Evolutionary conservation across 2,888 invertebrate genomes (phyloP).

Genomic region (Sphaerophoria taeniata): DNA sequence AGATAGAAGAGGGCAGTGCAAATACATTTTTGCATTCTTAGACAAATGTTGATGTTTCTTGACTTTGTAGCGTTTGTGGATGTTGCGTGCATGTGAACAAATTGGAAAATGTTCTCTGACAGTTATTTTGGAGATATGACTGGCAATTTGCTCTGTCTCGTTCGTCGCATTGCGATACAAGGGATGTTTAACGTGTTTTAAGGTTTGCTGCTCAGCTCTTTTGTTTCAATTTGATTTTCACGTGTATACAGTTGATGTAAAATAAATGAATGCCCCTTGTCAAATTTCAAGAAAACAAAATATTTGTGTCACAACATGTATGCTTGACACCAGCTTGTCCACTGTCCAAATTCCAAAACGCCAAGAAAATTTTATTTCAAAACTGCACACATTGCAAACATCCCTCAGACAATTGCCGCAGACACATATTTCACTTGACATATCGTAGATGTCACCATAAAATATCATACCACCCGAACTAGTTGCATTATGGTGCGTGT

Average conservation of each 20-base stretch:
- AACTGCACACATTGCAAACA: slow-evolving; percentile 45
- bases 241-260: background rate
- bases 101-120: slow-evolving; percentile 54
- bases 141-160: background rate
- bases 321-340: slow-evolving; percentile 20
- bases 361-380: slow-evolving; percentile 48
- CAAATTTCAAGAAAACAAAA: slow-evolving; percentile 62
- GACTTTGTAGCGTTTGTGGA: background rate
- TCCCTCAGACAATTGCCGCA: slow-evolving; percentile 72
- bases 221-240: background rate
- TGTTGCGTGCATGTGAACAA: slow-evolving; percentile 57
- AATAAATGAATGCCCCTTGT: slow-evolving; percentile 39
- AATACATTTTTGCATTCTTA: slow-evolving; percentile 41
- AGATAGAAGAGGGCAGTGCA: slow-evolving; percentile 44
- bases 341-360: slow-evolving; percentile 53
- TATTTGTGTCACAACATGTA: slow-evolving; percentile 55
- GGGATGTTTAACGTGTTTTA: background rate
- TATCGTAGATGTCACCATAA: slow-evolving; percentile 74
- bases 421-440: slow-evolving; percentile 74
- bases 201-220: slow-evolving; percentile 18
- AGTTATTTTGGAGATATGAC: slow-evolving; percentile 53
- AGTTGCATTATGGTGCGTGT: slow-evolving; percentile 51
- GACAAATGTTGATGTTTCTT: slow-evolving; percentile 31
- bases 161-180: background rate
- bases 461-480: slow-evolving; percentile 71